These are phyloP conservation scores for Camelus bactrianus DNA, from an alignment of 2,113 vertebrate genomes.

Conservation along the genomic window DNA sequence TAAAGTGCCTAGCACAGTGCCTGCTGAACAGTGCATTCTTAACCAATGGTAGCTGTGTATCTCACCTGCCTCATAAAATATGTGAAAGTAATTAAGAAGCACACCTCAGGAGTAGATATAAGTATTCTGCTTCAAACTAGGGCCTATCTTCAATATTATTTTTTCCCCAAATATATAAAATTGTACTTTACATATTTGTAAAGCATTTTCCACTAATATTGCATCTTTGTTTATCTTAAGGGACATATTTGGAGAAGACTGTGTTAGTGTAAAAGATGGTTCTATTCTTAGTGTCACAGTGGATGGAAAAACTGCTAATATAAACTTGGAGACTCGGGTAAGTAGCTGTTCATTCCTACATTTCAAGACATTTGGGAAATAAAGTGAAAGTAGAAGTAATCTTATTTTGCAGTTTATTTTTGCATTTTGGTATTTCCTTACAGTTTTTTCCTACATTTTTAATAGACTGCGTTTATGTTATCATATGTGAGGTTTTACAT, in stretches of 20 bases:
- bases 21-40: background rate
- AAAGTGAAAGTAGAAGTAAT: background rate
- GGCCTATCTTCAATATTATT: background rate
- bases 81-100: background rate
- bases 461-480: background rate
- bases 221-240: conserved; percentile 82
- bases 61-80: background rate
- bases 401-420: background rate
- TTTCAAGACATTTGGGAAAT: too few relatives aligned
- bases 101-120: background rate
- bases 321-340: conserved; percentile 94
- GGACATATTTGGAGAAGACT: conserved; percentile 98
- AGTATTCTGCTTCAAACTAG: background rate
- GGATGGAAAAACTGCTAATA: conserved; percentile 92
- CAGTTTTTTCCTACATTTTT: background rate
- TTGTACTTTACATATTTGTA: background rate
- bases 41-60: background rate
- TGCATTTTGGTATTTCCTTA: background rate
- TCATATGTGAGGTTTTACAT: background rate
- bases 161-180: background rate
- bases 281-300: conserved; percentile 90
- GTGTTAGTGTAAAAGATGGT: conserved; percentile 90
- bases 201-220: background rate
- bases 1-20: background rate
- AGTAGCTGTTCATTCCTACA: conserved; percentile 61